phyloP scores from a whole-genome alignment of 2,797 vertebrate genomes.

The Cryptoblepharus egeriae region DNA sequence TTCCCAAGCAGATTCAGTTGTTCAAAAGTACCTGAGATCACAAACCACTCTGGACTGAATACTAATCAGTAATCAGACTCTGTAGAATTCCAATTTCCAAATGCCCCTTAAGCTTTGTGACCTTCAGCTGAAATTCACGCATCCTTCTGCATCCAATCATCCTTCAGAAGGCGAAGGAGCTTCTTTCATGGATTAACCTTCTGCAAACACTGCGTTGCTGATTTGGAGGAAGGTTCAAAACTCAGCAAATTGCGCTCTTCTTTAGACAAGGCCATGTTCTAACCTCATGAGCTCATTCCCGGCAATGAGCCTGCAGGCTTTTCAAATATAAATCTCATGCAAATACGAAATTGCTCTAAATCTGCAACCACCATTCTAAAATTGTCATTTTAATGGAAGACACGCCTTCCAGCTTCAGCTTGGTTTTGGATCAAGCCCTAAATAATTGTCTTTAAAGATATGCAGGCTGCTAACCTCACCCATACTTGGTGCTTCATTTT shows the following conservation, averaged over 20 bases:
- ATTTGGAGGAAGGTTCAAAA: not conserved
- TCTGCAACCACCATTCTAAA: not conserved
- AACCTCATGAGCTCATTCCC: constrained; percentile 1
- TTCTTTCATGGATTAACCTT: not conserved
- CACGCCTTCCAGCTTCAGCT: not conserved
- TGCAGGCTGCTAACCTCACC: not conserved
- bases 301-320: not conserved
- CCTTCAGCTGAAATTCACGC: not conserved
- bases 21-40: not conserved
- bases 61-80: not conserved
- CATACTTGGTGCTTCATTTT: not conserved
- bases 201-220: not conserved
- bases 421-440: constrained; percentile 13
- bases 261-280: not conserved
- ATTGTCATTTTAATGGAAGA: constrained; percentile 11
- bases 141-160: not conserved
- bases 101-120: not conserved
- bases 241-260: not conserved
- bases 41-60: not conserved
- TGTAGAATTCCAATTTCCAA: constrained; percentile 11
- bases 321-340: constrained; percentile 2
- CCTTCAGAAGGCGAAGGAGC: not conserved
- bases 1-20: not conserved
- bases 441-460: constrained; percentile 14
- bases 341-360: not conserved